phyloP scores from a whole-genome alignment of 2,113 vertebrate genomes.

The Pseudonaja textilis region DNA sequence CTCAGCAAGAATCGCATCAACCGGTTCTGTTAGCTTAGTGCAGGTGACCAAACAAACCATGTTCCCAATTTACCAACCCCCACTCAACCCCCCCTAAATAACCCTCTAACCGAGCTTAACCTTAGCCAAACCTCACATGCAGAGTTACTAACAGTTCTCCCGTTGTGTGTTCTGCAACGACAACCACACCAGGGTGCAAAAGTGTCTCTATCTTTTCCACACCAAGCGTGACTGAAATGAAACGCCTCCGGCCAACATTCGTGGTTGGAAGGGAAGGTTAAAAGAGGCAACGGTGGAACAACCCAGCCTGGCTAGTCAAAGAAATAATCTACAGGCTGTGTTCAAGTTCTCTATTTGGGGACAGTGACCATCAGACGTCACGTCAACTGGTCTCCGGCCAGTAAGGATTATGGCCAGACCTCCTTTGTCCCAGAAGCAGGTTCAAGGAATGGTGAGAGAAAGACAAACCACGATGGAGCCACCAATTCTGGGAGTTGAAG shows the following conservation, averaged over 20 bases:
- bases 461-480: not conserved
- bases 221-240: not conserved
- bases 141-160: not conserved
- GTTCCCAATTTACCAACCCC: not conserved
- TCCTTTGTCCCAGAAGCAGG: not conserved
- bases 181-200: not conserved
- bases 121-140: not conserved
- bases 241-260: not conserved
- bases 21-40: not conserved
- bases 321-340: not conserved
- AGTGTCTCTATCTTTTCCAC: not conserved
- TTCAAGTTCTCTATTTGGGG: not conserved
- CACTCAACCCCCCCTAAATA: no score
- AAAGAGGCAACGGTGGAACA: not conserved
- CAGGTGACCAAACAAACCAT: not conserved
- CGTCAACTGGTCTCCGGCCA: not conserved
- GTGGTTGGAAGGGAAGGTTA: not conserved
- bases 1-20: not conserved
- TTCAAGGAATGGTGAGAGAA: not conserved
- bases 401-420: not conserved
- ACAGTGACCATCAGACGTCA: not conserved
- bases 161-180: not conserved
- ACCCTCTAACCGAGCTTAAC: not conserved
- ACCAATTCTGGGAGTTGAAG: not conserved
- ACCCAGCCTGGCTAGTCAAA: not conserved